Evolutionary conservation across 2,888 invertebrate species (phyloP).

Genomic region (Ptilodon capucinus): DNA sequence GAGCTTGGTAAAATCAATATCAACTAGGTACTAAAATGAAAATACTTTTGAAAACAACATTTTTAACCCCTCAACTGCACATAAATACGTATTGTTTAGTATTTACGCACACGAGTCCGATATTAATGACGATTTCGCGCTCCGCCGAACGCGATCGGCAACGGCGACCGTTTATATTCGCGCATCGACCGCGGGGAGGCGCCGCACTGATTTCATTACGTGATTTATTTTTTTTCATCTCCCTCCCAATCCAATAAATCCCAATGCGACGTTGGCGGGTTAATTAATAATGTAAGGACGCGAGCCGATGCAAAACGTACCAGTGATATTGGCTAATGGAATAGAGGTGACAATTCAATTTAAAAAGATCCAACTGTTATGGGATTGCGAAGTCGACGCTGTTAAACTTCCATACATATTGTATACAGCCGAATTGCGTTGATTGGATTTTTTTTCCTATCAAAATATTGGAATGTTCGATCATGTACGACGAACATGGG

Average conservation of each 20-base stretch:
- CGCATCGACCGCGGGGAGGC: conserved; percentile 46
- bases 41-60: not conserved
- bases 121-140: conserved; percentile 75
- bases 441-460: conserved; percentile 11
- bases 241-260: conserved; percentile 69
- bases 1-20: too few species aligned
- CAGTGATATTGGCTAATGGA: conserved; percentile 40
- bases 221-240: conserved; percentile 67
- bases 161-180: conserved; percentile 58
- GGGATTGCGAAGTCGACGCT: conserved; percentile 7
- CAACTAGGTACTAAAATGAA: too few species aligned
- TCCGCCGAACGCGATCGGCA: conserved; percentile 49
- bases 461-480: not conserved
- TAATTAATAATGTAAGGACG: conserved; percentile 77
- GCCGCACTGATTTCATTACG: conserved; percentile 72
- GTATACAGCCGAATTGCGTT: conserved; percentile 6
- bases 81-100: conserved; percentile 22
- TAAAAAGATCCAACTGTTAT: conserved; percentile 14
- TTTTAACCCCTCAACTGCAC: not conserved
- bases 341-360: conserved; percentile 44
- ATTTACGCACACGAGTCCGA: conserved; percentile 41
- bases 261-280: conserved; percentile 59
- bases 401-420: conserved; percentile 13
- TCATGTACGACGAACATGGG: not conserved
- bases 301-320: conserved; percentile 30